Evolutionary conservation across 2,113 vertebrate species (phyloP).

Genomic region (Siniperca knerii): DNA sequence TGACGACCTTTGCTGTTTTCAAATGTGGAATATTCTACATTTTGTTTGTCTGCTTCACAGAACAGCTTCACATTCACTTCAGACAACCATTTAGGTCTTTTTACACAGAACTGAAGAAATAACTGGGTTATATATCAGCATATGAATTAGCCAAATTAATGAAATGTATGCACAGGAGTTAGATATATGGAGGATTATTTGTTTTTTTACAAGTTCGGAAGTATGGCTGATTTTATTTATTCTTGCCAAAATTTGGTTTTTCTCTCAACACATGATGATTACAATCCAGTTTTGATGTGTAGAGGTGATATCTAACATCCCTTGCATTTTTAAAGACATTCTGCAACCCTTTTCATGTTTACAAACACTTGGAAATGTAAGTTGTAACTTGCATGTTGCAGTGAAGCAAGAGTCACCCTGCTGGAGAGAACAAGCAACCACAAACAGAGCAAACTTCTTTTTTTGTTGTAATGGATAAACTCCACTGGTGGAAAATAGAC

Average conservation of each 20-base stretch:
- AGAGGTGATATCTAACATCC: background rate
- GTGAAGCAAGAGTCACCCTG: background rate
- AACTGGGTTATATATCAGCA: background rate
- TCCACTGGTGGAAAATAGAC: background rate
- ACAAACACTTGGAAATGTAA: too few species aligned
- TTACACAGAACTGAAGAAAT: background rate
- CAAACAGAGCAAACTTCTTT: background rate
- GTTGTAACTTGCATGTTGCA: background rate
- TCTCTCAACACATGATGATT: background rate
- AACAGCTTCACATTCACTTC: too few species aligned
- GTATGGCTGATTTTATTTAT: background rate
- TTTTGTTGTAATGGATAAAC: background rate
- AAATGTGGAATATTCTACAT: background rate
- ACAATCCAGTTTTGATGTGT: background rate
- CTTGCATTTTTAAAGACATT: background rate
- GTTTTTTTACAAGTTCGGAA: too few species aligned
- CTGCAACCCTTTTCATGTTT: background rate
- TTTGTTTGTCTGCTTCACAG: background rate
- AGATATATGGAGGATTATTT: background rate
- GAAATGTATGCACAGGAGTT: background rate
- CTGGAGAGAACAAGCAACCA: background rate
- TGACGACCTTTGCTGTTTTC: background rate
- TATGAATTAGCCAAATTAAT: background rate
- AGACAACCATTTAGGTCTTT: background rate
- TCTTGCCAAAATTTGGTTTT: background rate